Conservation (phyloP, 2,888 invertebrate genomes). For the Poecilobothrus nobilitatus region DNA sequence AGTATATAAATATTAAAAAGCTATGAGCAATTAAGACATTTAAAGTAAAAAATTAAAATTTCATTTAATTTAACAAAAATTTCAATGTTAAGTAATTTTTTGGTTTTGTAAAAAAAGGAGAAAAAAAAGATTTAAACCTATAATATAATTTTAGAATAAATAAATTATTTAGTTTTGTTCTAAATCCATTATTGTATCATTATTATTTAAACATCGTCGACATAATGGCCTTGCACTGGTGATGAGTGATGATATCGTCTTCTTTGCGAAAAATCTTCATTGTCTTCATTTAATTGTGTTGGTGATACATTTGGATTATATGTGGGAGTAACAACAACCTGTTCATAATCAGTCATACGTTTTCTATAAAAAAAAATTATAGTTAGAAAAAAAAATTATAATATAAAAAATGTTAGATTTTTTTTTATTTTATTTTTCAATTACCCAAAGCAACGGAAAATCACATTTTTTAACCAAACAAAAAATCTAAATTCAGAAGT, state of each 20-base stretch:
- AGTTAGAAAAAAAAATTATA: slow-evolving; percentile 10
- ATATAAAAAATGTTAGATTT: slow-evolving; percentile 13
- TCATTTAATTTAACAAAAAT: background rate
- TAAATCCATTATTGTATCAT: background rate
- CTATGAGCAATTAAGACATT: background rate
- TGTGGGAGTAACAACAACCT: slow-evolving; percentile 75
- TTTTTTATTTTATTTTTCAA: slow-evolving; percentile 29
- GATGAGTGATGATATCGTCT: slow-evolving; percentile 89
- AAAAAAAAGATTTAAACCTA: background rate
- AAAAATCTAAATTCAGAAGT: slow-evolving; percentile 75
- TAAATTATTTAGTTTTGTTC: background rate
- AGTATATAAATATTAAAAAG: background rate
- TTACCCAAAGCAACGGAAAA: slow-evolving; percentile 70
- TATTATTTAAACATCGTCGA: slow-evolving; percentile 32
- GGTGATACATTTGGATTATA: slow-evolving; percentile 72
- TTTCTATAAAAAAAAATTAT: slow-evolving; percentile 48
- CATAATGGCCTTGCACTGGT: slow-evolving; percentile 54
- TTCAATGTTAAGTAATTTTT: too few relatives aligned
- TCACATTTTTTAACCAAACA: slow-evolving; percentile 63
- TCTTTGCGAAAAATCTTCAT: slow-evolving; percentile 87
- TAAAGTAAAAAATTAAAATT: background rate
- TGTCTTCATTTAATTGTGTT: slow-evolving; percentile 87
- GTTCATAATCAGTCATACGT: slow-evolving; percentile 72
- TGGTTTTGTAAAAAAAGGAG: background rate
- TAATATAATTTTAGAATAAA: background rate